phyloP scores from a whole-genome alignment of 92 coral and sea anemone genomes.

The Micromussa lordhowensis region DNA sequence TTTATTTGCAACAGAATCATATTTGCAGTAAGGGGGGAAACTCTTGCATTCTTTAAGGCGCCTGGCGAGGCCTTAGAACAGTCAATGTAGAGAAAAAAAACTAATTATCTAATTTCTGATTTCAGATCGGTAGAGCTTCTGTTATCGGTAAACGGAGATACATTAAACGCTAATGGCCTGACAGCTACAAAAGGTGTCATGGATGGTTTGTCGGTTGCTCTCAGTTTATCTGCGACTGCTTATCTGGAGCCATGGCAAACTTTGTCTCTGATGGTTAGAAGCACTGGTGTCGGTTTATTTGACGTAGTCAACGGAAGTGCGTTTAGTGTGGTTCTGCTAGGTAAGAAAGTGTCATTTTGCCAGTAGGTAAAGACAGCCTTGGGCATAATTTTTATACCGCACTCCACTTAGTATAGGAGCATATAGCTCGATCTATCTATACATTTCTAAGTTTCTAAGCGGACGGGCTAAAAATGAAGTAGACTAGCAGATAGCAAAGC shows the following conservation, averaged over 20 bases:
- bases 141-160: constrained; percentile 59
- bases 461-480: too few species aligned
- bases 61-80: neutral
- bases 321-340: constrained; percentile 55
- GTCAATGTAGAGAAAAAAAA: neutral
- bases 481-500: too few species aligned
- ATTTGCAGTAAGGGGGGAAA: too few species aligned
- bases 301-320: constrained; percentile 44
- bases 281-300: constrained; percentile 33
- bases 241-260: constrained; percentile 66
- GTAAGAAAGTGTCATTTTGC: constrained; percentile 25
- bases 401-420: too few species aligned
- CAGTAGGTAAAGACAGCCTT: neutral
- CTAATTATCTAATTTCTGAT: neutral
- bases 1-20: too few species aligned
- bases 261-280: constrained; percentile 62
- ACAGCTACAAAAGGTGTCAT: constrained; percentile 29
- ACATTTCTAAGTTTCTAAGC: too few species aligned
- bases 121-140: constrained; percentile 58
- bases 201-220: constrained; percentile 29
- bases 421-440: too few species aligned
- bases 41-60: too few species aligned
- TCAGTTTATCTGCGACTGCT: constrained; percentile 63
- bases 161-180: constrained; percentile 40
- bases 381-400: too few species aligned